These are phyloP conservation scores for Charaxes varanes DNA, from an alignment of 1,140 invertebrate species.

Conservation along the genomic window DNA sequence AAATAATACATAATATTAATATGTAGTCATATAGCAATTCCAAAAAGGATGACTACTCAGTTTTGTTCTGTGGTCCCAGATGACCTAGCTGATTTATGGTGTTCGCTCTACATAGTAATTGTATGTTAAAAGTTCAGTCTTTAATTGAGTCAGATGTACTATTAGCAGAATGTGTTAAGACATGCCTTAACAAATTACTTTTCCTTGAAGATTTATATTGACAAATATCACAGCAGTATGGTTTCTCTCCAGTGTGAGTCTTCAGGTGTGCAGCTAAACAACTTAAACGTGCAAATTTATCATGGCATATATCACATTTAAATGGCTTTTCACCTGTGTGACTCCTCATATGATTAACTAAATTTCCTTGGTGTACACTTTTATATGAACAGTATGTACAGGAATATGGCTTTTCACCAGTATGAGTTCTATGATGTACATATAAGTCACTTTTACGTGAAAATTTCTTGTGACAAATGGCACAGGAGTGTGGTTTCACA, in stretches of 20 bases:
- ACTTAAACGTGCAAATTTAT: background rate
- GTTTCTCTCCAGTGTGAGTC: background rate
- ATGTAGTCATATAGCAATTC: no score
- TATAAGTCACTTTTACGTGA: background rate
- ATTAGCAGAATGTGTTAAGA: no score
- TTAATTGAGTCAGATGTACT: no score
- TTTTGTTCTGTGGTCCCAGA: no score
- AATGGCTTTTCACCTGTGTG: conserved; percentile 1
- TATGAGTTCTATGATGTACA: background rate
- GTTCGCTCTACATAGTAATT: no score
- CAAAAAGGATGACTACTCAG: no score
- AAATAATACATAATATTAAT: no score
- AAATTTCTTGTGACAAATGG: background rate
- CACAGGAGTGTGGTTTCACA: background rate
- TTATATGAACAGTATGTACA: background rate
- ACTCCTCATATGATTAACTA: background rate
- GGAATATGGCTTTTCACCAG: background rate
- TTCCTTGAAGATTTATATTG: background rate
- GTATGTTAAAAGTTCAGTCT: no score
- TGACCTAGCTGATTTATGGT: no score
- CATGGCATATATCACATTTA: background rate
- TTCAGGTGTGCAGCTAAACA: background rate
- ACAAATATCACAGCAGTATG: background rate
- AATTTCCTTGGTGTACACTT: background rate
- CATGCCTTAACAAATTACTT: no score